phyloP scores from a whole-genome alignment of 2,113 vertebrate genomes.

The Dicentrarchus labrax region DNA sequence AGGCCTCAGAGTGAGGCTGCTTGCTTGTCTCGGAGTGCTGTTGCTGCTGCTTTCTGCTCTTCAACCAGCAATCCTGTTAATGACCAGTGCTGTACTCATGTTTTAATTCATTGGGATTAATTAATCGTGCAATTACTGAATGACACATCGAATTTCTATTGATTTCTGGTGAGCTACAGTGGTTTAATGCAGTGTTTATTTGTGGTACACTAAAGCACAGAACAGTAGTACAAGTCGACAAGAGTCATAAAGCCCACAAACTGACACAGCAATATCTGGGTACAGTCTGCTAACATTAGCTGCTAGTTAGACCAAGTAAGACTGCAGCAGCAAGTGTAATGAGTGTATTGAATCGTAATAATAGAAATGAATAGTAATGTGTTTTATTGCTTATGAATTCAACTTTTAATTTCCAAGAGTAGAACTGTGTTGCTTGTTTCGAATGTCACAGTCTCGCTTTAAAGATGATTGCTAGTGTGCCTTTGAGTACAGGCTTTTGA shows the following conservation, averaged over 20 bases:
- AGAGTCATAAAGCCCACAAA: neutral
- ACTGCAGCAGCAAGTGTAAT: neutral
- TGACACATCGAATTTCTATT: neutral
- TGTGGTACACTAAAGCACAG: neutral
- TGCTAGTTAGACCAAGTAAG: neutral
- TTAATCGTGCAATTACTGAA: no score
- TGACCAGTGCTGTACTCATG: neutral
- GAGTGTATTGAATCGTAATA: neutral
- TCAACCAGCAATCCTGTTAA: slow-evolving; percentile 7
- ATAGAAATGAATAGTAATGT: neutral
- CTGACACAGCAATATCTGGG: neutral
- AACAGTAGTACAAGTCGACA: neutral
- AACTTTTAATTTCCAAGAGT: neutral
- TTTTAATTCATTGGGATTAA: neutral
- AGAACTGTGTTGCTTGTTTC: neutral
- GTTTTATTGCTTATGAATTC: neutral
- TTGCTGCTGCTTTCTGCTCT: neutral
- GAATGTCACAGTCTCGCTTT: no score
- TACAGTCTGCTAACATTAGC: neutral
- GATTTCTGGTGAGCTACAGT: neutral
- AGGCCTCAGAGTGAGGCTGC: slow-evolving; percentile 4
- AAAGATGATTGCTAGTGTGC: neutral
- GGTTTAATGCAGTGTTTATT: neutral
- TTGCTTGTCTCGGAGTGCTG: neutral
- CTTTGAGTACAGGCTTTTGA: neutral